Evolutionary conservation across 35 echinoderm and acorn worm genomes (phyloP), one percentile per base, ranked within the genome.

Genomic region (Apostichopus japonicus): DNA sequence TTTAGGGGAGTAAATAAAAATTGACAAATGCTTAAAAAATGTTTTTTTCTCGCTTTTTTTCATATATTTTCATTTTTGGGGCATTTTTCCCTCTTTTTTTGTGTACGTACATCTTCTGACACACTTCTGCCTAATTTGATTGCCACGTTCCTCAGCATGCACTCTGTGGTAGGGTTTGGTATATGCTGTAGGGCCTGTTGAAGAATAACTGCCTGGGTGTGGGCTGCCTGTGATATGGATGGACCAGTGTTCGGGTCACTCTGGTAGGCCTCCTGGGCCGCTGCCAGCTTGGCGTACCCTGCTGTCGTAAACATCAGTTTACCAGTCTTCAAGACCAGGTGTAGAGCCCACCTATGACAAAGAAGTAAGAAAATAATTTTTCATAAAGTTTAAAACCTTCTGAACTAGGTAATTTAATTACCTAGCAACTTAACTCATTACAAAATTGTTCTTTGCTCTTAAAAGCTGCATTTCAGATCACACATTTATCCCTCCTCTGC

Each of bases 131-230:
- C 97, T 65, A 99, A 83, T 87, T 95, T 91, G 57, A 99, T 94
- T 44, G 97, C 97, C 5, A 95, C 93, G 67, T 96, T 99, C 59
- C 97, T 93, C 16, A 99, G 95, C 92, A 99, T 94, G 78, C 97
- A 99, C 71, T 99, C 97, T 2, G 97, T 93, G 75, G 92, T 96
- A 9, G 95, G 95, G 86, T 96, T 96, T 25, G 97, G 97, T 83
- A 99, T 96, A 90, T 94, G 93, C 90, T 99, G 97, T 73, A 99
- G 83, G 63, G 97, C 97, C 72, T 99, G 97, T 90, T 99, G 97
- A 10, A 99, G 75, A 25, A 99, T 94, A 15, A 99, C 83, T 13
- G 97, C 97, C 86, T 99, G 97, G 55, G 94, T 99, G 90, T 99
- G 97, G 24, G 95, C 92, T 25, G 84, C 94, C 56, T 88, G 88